Conservation (phyloP, 1,140 invertebrate genomes). For the Anoplophora glabripennis region DNA sequence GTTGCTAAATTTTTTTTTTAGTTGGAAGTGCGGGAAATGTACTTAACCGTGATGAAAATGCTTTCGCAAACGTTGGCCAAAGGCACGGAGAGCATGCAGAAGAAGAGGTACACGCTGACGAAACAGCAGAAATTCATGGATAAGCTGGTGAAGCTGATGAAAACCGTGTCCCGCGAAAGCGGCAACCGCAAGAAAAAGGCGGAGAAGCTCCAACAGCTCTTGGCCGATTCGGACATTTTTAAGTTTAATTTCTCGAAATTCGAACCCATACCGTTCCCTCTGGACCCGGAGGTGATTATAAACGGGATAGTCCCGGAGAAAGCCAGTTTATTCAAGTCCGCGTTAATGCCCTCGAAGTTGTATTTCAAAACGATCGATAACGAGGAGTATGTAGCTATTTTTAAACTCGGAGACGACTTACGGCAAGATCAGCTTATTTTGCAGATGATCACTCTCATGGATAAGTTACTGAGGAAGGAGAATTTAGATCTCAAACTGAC, state of each 20-base stretch:
- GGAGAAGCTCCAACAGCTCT: constrained; percentile 78
- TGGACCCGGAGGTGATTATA: constrained; percentile 89
- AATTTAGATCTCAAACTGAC: constrained; percentile 95
- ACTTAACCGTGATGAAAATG: constrained; percentile 82
- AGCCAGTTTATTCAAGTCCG: constrained; percentile 94
- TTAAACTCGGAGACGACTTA: constrained; percentile 98
- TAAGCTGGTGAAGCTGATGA: constrained; percentile 86
- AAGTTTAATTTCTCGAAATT: constrained; percentile 90
- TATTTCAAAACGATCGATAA: constrained; percentile 80
- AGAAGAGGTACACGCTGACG: constrained; percentile 66
- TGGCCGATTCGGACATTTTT: constrained; percentile 71
- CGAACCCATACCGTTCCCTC: constrained; percentile 88
- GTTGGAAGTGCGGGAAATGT: constrained; percentile 72
- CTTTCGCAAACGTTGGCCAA: constrained; percentile 71
- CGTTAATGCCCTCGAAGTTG: constrained; percentile 94
- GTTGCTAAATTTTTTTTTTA: constrained; percentile 24
- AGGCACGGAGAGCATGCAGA: constrained; percentile 66
- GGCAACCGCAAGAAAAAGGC: constrained; percentile 90
- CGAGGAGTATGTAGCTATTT: constrained; percentile 93
- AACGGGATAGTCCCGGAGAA: constrained; percentile 86
- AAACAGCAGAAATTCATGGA: constrained; percentile 90
- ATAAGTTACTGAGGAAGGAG: constrained; percentile 87
- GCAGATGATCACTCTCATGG: constrained; percentile 98
- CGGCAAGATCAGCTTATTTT: constrained; percentile 97
- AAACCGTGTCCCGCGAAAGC: constrained; percentile 85